A percentile compares a stretch with the other conserved stretches of the same genome.
Conservation (phyloP, 1,140 invertebrate species). For the Asbolus verrucosus region DNA sequence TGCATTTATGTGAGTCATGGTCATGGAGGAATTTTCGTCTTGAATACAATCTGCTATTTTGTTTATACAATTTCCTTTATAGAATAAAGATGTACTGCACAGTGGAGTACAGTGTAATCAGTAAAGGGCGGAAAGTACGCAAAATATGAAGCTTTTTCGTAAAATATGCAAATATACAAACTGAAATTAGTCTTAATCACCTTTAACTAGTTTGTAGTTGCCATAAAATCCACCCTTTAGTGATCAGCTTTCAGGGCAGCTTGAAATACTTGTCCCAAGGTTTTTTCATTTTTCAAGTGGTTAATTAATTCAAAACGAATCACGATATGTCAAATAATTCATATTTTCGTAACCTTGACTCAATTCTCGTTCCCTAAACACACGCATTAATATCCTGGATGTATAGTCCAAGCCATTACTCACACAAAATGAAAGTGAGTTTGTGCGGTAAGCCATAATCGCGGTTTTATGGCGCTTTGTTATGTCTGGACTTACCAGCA, state of each 20-base stretch:
- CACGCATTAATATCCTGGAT: constrained; percentile 16
- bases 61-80: constrained; percentile 22
- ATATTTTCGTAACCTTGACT: constrained; percentile 21
- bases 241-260: constrained; percentile 13
- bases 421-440: constrained; percentile 21
- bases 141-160: no score
- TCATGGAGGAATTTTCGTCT: constrained; percentile 16
- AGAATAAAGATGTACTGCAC: no score
- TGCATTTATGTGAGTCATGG: constrained; percentile 25
- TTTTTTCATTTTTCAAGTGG: no score
- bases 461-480: constrained; percentile 26
- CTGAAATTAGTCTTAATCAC: no score
- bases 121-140: no score
- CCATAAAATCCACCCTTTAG: no score
- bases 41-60: constrained; percentile 20
- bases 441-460: constrained; percentile 8
- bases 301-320: no score
- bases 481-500: constrained; percentile 33
- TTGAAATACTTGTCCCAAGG: constrained; percentile 13
- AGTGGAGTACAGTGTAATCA: no score
- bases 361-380: constrained; percentile 12
- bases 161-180: constrained; percentile 17
- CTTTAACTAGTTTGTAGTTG: no score
- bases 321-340: no score
- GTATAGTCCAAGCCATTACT: constrained; percentile 18